phyloP scores from a whole-genome alignment of 92 coral and sea anemone genomes.

The Phenganax subtilis region DNA sequence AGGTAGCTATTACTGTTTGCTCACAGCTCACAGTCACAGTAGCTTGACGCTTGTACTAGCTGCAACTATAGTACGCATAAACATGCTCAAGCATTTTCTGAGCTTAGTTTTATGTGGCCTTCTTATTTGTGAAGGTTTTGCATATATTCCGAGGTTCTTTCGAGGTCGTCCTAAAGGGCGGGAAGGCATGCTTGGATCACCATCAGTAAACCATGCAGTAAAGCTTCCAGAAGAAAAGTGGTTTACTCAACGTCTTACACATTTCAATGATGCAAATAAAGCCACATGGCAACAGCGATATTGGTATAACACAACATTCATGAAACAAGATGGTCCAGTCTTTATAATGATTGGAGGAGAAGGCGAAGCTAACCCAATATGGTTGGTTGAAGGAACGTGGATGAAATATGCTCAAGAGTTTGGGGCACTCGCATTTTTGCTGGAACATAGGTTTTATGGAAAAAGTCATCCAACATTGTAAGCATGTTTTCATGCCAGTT shows the following conservation, averaged over 20 bases:
- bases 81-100: not conserved
- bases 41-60: not conserved
- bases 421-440: constrained; percentile 75
- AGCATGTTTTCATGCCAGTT: constrained; percentile 1
- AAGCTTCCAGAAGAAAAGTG: constrained; percentile 73
- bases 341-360: constrained; percentile 97
- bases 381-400: constrained; percentile 85
- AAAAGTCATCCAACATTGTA: constrained; percentile 84
- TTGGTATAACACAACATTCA: constrained; percentile 68
- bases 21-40: not conserved
- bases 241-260: constrained; percentile 86
- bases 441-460: constrained; percentile 96
- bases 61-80: not conserved
- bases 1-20: too few relatives aligned
- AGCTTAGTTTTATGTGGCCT: constrained; percentile 2
- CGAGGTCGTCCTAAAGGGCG: constrained; percentile 83
- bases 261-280: constrained; percentile 83
- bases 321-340: constrained; percentile 74
- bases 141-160: constrained; percentile 54
- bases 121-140: not conserved
- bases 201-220: constrained; percentile 45
- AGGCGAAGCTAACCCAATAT: constrained; percentile 85
- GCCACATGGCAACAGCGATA: constrained; percentile 87
- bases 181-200: constrained; percentile 69
- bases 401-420: constrained; percentile 78